phyloP scores from a whole-genome alignment of 2,888 invertebrate genomes.

The Mythimna vitellina region DNA sequence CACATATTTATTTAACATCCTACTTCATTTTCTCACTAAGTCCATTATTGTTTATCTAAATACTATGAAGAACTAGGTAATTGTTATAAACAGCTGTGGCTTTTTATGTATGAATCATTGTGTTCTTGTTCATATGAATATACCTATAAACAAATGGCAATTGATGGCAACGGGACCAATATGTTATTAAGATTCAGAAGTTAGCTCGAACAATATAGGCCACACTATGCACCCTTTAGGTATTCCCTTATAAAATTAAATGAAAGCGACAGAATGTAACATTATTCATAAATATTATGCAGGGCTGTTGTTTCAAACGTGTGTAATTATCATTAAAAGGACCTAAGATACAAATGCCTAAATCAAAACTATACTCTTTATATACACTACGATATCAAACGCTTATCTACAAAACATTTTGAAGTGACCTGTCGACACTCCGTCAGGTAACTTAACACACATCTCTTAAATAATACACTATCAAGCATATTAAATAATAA shows the following conservation, averaged over 20 bases:
- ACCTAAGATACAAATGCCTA: not conserved
- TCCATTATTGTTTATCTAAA: conserved; percentile 22
- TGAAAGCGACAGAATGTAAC: not conserved
- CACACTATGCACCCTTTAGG: not conserved
- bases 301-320: too few species aligned
- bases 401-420: not conserved
- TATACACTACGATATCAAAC: not conserved
- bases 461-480: not conserved
- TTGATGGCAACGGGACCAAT: not conserved
- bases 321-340: not conserved
- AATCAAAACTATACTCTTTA: not conserved
- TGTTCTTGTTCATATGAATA: not conserved
- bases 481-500: conserved; percentile 16
- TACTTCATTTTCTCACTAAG: not conserved
- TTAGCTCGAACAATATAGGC: not conserved
- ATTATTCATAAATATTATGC: not conserved
- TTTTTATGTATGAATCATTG: conserved; percentile 22
- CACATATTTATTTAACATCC: not conserved
- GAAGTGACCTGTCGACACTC: not conserved
- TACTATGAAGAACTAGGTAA: conserved; percentile 22
- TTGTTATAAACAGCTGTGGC: conserved; percentile 14
- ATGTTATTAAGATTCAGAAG: not conserved
- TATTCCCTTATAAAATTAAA: not conserved
- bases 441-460: not conserved
- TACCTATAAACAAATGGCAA: conserved; percentile 8